Base-by-base conservation (phyloP, 1,140 invertebrate species). In the Dinothrombium tinctorium region DNA sequence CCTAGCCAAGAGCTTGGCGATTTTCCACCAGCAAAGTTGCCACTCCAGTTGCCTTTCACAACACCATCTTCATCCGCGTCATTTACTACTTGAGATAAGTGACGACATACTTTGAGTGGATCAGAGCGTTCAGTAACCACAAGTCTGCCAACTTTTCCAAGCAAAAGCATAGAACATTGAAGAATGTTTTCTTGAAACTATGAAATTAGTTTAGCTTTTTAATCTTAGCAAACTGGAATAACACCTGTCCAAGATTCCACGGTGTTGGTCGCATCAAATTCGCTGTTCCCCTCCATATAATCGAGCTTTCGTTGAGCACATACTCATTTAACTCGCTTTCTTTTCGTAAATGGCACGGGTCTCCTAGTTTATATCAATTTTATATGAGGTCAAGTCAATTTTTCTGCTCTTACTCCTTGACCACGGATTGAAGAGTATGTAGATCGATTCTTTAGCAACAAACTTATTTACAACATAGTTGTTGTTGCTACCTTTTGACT, bases 391-490 rank as follows among this genome's bases (percentile, higher is more conserved):
- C 2, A 29, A 29, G 2, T 29, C 11, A 29, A 15, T 2, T 29
- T 29, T 4, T 4, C 11, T 2, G 28, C 5, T 25, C 51, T 53
- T 47, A 64, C 63, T 56, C 55, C 50, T 47, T 45, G 53, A 56
- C 59, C 59, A 92, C 3, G 84, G 79, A 63, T 94, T 94, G 51
- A 84, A 84, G 0, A 83, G 37, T 6, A 53, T 47, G 35, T 37
- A 49, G 33, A 53, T 33, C 2, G 50, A 64, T 39, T 64, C 56
- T 3, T 5, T 68, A 64, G 50, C 73, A 64, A 2, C 62, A 65
- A 56, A 73, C 53, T n/a, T n/a, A n/a, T n/a, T n/a, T n/a, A n/a
- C n/a, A n/a, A n/a, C n/a, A n/a, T n/a, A n/a, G n/a, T n/a, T n/a
- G n/a, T n/a, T n/a, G n/a, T n/a, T n/a, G n/a, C n/a, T n/a, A 39